phyloP scores from a whole-genome alignment of 2,888 invertebrate genomes.

The Tholera decimalis region DNA sequence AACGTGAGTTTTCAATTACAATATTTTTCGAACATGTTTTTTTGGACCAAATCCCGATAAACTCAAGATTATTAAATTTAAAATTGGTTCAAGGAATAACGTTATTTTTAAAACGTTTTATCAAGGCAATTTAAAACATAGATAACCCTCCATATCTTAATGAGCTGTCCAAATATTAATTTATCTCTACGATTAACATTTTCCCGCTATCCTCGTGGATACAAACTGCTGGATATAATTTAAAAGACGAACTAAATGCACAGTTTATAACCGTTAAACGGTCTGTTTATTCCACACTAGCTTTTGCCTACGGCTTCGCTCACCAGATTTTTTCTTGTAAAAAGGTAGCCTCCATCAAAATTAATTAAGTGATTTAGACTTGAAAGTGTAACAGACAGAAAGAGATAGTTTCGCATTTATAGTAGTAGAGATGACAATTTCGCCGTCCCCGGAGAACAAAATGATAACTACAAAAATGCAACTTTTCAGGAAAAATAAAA shows the following conservation, averaged over 20 bases:
- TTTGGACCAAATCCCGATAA: constrained; percentile 5
- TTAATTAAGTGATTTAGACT: too few species aligned
- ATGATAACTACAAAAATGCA: too few species aligned
- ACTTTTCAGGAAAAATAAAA: too few species aligned
- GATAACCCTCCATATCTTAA: constrained; percentile 44
- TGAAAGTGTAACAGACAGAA: too few species aligned
- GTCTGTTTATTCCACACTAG: too few species aligned
- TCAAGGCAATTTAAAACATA: constrained; percentile 7
- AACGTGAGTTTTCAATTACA: neutral
- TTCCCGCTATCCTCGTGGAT: constrained; percentile 6
- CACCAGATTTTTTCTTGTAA: too few species aligned
- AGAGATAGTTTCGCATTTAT: too few species aligned
- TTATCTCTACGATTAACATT: constrained; percentile 21
- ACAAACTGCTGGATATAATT: constrained; percentile 14
- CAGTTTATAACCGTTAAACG: constrained; percentile 27
- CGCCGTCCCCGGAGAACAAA: too few species aligned
- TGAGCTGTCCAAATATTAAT: constrained; percentile 16
- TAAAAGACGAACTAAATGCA: constrained; percentile 13
- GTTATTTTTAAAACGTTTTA: constrained; percentile 33
- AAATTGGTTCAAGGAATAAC: constrained; percentile 7
- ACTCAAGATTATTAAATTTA: constrained; percentile 2
- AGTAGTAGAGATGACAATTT: too few species aligned
- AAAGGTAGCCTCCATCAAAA: too few species aligned
- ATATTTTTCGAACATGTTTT: neutral
- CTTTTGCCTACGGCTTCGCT: too few species aligned